Percentiles rank a stretch among this genome's conserved stretches.
Conservation (phyloP, 2,113 vertebrate genomes). For the Etheostoma spectabile region DNA sequence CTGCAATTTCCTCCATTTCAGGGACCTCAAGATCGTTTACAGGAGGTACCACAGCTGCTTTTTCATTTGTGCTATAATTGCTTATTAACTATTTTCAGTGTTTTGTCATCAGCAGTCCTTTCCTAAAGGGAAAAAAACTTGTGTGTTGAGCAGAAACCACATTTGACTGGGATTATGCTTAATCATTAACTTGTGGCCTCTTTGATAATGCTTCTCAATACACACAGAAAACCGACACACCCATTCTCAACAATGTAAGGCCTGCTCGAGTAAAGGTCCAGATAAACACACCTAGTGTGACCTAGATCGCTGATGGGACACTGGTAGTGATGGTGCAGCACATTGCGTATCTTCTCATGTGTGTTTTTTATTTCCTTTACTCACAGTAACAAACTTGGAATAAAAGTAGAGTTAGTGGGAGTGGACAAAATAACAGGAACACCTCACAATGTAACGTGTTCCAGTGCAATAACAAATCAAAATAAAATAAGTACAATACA, state of each 20-base stretch:
- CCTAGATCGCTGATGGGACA: background rate
- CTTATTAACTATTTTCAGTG: background rate
- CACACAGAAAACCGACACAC: constrained; percentile 9
- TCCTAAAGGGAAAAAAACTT: background rate
- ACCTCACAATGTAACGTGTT: background rate
- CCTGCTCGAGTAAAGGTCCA: constrained; percentile 3
- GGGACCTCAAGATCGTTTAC: constrained; percentile 94
- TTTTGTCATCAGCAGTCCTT: background rate
- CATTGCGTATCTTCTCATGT: background rate
- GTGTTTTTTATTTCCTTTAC: background rate
- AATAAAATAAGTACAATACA: too few relatives aligned
- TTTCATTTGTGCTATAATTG: background rate
- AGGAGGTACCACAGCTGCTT: constrained; percentile 85
- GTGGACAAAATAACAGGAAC: background rate
- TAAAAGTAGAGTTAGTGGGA: background rate
- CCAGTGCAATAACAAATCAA: too few relatives aligned
- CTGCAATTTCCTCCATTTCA: constrained; percentile 94
- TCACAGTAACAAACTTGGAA: background rate
- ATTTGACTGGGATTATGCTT: background rate
- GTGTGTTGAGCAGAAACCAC: background rate
- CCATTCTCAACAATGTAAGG: background rate
- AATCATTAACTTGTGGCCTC: constrained; percentile 21
- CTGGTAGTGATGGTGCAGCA: background rate
- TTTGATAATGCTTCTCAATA: background rate
- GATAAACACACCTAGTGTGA: constrained; percentile 5